phyloP scores from a whole-genome alignment of 2,888 invertebrate genomes.

The Neria commutata region DNA sequence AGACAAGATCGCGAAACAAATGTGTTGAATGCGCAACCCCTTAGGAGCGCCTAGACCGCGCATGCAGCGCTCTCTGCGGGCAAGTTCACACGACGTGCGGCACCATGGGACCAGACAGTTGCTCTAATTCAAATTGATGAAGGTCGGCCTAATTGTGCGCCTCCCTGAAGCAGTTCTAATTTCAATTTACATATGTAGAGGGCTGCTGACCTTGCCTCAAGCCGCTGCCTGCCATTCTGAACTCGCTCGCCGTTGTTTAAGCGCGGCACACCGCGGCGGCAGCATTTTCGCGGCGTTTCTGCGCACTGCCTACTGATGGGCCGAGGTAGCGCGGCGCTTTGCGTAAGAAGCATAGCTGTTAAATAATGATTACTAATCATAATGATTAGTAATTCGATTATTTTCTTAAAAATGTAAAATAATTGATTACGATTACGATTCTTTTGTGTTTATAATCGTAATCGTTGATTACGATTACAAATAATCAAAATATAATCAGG shows the following conservation, averaged over 20 bases:
- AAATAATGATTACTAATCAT: too few relatives aligned
- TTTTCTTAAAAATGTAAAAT: too few relatives aligned
- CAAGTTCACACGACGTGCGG: neutral
- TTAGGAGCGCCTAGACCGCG: neutral
- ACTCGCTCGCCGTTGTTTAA: neutral
- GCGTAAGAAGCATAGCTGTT: slow-evolving; percentile 20
- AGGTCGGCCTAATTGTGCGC: neutral
- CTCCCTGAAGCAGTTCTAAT: neutral
- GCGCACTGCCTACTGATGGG: slow-evolving; percentile 1
- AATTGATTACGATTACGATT: slow-evolving; percentile 16
- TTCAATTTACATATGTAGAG: slow-evolving; percentile 8
- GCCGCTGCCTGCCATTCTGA: neutral
- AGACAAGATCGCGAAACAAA: slow-evolving; percentile 16
- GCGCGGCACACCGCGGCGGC: neutral
- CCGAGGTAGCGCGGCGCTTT: neutral
- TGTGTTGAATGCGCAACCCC: slow-evolving; percentile 3
- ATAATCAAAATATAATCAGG: too few relatives aligned
- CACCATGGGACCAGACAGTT: slow-evolving; percentile 9
- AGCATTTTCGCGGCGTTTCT: neutral
- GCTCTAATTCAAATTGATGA: slow-evolving; percentile 20
- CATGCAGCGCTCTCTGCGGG: too few relatives aligned
- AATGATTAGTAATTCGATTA: too few relatives aligned
- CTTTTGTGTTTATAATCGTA: slow-evolving; percentile 3
- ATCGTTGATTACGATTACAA: neutral
- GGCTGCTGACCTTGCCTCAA: slow-evolving; percentile 2